A percentile compares a stretch with the other conserved stretches of the same genome.
phyloP scores from a whole-genome alignment of 1,140 invertebrate species.

The Lasioglossum albipes region DNA sequence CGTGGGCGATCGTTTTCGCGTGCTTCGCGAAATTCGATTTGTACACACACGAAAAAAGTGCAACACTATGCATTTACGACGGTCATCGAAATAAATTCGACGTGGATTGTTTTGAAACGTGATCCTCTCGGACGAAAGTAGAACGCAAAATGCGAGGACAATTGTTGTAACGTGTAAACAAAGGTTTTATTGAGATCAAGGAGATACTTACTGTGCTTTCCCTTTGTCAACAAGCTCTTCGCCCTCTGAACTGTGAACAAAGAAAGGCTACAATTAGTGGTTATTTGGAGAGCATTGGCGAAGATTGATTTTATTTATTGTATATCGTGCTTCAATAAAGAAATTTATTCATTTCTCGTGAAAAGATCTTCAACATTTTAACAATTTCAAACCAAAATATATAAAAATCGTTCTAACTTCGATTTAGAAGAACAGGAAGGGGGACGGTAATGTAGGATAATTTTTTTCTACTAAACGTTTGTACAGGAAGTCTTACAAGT shows the following conservation, averaged over 20 bases:
- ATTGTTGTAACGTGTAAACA: too few species aligned
- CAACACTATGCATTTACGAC: not conserved
- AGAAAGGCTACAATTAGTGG: slow-evolving; percentile 48
- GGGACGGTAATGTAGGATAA: too few species aligned
- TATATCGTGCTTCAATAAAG: too few species aligned
- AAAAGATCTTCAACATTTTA: too few species aligned
- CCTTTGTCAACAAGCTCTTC: slow-evolving; percentile 87
- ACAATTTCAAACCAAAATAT: too few species aligned
- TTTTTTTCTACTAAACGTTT: too few species aligned
- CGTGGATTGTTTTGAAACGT: slow-evolving; percentile 31
- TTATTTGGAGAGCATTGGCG: not conserved
- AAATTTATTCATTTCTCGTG: too few species aligned
- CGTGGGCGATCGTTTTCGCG: not conserved
- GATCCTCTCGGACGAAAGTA: not conserved
- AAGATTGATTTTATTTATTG: too few species aligned
- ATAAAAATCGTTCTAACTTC: too few species aligned
- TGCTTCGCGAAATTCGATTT: slow-evolving; percentile 14
- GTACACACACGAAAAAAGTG: too few species aligned
- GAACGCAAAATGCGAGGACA: not conserved
- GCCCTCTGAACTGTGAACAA: slow-evolving; percentile 86
- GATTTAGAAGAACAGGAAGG: too few species aligned
- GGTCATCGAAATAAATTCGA: not conserved
- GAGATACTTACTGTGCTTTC: slow-evolving; percentile 87
- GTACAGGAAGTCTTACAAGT: too few species aligned
- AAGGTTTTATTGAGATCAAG: not conserved